Conservation (phyloP, 2,888 invertebrate species). For the Apodemia zela region DNA sequence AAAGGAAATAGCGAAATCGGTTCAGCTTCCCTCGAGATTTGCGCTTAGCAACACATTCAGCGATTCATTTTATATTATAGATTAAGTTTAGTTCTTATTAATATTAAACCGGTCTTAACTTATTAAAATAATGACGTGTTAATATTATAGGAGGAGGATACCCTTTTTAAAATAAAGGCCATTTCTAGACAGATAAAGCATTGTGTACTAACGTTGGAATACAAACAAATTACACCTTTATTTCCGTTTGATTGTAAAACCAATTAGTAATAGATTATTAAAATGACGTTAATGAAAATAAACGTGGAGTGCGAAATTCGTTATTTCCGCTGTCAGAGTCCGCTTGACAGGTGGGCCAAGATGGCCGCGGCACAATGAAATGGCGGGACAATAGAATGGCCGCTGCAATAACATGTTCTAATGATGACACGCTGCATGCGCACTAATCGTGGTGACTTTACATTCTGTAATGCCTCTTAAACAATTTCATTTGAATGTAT, state of each 20-base stretch:
- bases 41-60: too few species aligned
- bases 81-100: too few species aligned
- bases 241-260: not conserved
- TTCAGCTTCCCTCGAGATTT: too few species aligned
- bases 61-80: too few species aligned
- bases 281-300: conserved; percentile 19
- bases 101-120: too few species aligned
- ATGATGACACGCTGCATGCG: conserved; percentile 29
- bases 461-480: conserved; percentile 25
- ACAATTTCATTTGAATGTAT: conserved; percentile 5
- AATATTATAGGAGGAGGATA: too few species aligned
- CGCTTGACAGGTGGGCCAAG: conserved; percentile 33
- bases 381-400: conserved; percentile 26
- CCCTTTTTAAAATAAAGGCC: too few species aligned
- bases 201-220: too few species aligned
- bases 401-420: conserved; percentile 24
- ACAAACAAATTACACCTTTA: too few species aligned
- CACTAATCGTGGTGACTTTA: conserved; percentile 35
- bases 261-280: conserved; percentile 15
- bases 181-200: too few species aligned
- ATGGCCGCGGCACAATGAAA: conserved; percentile 28
- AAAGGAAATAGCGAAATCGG: too few species aligned
- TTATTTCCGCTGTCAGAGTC: conserved; percentile 28
- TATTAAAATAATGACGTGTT: too few species aligned
- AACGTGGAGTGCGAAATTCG: conserved; percentile 24